Evolutionary conservation across 2,797 vertebrate species (phyloP), one percentile per base, ranked within the genome.

Genomic region (Diplodus puntazzo): DNA sequence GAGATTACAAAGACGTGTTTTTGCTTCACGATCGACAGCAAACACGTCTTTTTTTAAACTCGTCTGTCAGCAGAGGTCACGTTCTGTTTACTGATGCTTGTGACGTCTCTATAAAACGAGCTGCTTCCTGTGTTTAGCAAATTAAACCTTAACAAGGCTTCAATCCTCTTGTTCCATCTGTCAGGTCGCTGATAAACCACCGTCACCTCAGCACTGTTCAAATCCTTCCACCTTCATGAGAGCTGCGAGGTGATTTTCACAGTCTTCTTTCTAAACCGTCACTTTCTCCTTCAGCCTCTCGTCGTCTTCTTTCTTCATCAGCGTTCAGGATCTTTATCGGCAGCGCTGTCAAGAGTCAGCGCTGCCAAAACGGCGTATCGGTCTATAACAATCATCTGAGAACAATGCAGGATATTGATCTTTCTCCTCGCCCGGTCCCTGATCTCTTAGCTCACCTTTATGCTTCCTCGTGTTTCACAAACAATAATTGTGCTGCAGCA

Each of bases 371-470:
- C 20, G 0, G 45, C 0, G 48, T 6, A 16, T 34, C 0, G 46
- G 57, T 69, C 74, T 54, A 18, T 53, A 50, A 60, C 57, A 48
- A 34, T 76, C 20, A 76, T 52, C 52, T 20, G 55, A 61, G 49
- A 69, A 21, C 64, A 69, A 45, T 9, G 14, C 52, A 43, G 30
- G 50, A 13, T 53, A 76, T 76, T 14, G 49, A 75, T 75, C 49
- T 2, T 1, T 14, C 65, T 20, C 25, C 27, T 21, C 17, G 14
- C 34, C 30, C 11, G 4, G 14, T 16, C 30, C 12, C 30, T 23
- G 25, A 39, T 66, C 61, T 34, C 30, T 34, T 1, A 34, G 21
- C 9, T 48, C 53, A n/a, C 7, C 16, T 39, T 9, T 8, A 7
- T 74, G 53, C 5, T 42, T 23, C 52, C 45, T 27, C n/a, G 2